Conservation (phyloP, 2,113 vertebrate genomes). For the Vanacampus margaritifer region DNA sequence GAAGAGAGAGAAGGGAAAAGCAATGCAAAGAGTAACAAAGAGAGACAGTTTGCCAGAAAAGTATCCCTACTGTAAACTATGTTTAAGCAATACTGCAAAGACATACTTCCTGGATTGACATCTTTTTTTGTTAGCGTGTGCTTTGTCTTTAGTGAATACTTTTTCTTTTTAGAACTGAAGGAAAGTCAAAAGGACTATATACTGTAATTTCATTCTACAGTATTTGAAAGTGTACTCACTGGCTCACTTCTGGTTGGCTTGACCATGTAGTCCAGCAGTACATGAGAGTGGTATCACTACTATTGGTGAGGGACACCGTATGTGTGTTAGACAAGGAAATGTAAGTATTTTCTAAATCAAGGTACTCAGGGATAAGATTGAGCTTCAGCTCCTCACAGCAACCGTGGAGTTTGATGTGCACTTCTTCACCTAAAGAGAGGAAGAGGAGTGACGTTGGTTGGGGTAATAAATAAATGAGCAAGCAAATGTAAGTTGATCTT, state of each 20-base stretch:
- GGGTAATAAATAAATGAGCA: not conserved
- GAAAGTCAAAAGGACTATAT: not conserved
- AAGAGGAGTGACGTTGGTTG: not conserved
- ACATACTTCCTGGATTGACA: not conserved
- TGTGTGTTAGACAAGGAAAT: slow-evolving; percentile 66
- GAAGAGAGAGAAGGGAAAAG: slow-evolving; percentile 7
- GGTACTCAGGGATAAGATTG: slow-evolving; percentile 70
- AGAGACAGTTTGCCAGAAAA: not conserved
- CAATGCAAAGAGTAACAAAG: slow-evolving; percentile 5
- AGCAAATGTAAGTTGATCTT: not conserved
- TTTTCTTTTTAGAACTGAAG: not conserved
- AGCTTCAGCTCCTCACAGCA: slow-evolving; percentile 75
- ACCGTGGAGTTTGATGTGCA: slow-evolving; percentile 74
- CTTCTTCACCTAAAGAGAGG: slow-evolving; percentile 75
- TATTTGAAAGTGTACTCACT: slow-evolving; percentile 40
- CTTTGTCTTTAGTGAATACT: not conserved
- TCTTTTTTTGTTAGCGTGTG: not conserved
- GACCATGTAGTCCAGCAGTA: slow-evolving; percentile 80
- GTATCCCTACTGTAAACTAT: slow-evolving; percentile 23
- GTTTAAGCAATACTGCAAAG: slow-evolving; percentile 14
- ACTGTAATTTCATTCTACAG: not conserved
- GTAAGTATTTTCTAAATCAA: slow-evolving; percentile 77
- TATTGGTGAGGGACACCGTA: slow-evolving; percentile 74
- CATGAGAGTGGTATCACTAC: slow-evolving; percentile 71
- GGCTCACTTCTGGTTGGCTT: slow-evolving; percentile 73